Conservation (phyloP, 1,140 invertebrate genomes). For the Trinorchestia longiramus region DNA sequence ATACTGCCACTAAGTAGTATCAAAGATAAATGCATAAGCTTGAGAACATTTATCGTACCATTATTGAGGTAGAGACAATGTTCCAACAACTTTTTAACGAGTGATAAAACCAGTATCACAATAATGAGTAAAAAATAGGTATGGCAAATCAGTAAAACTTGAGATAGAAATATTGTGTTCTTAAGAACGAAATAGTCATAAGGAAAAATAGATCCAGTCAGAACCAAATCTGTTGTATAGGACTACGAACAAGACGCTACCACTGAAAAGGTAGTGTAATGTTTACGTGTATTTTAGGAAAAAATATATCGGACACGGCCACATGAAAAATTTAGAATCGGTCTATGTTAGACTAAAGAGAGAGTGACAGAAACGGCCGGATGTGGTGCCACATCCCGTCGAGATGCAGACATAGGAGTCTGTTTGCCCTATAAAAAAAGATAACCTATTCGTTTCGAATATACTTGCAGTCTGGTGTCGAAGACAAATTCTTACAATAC, state of each 20-base stretch:
- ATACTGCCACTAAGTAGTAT: neutral
- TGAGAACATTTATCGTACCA: neutral
- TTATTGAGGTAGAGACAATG: neutral
- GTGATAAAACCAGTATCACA: neutral
- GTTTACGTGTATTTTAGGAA: neutral
- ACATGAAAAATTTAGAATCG: neutral
- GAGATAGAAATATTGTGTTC: no score
- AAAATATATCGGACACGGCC: neutral
- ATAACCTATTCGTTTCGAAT: neutral
- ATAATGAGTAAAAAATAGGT: neutral
- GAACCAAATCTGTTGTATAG: no score
- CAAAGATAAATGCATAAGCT: neutral
- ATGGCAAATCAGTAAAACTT: neutral
- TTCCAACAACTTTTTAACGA: neutral
- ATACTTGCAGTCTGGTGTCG: no score
- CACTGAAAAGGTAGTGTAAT: neutral
- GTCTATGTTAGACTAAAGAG: neutral
- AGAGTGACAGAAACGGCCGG: neutral
- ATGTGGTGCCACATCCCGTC: slow-evolving; percentile 40
- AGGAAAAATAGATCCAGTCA: no score
- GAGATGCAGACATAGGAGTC: neutral
- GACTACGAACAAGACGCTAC: no score
- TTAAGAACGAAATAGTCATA: no score
- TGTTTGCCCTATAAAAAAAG: neutral
- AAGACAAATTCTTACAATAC: no score